Base-by-base conservation (phyloP, 2,888 invertebrate species). In the Pandemis corylana region DNA sequence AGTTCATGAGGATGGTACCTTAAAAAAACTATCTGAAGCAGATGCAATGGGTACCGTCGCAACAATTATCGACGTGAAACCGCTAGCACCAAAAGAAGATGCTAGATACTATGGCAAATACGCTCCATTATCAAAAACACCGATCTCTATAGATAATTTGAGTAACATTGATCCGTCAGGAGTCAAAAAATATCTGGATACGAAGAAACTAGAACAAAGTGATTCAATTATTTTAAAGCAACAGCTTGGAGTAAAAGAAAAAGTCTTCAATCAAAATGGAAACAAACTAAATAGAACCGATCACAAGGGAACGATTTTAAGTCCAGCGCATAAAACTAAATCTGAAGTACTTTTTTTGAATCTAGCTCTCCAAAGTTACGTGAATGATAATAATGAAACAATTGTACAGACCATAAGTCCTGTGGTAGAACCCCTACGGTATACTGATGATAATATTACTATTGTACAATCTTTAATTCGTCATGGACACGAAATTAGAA, bases 341-440 rank as follows among this genome's bases (percentile, higher is more conserved):
- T n/a, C 66, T 56, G 42, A 51, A 71, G 20, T 41, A 41, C 62
- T 71, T 42, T 59, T 68, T 72, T 42, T 90, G 15, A 83, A 90
- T 68, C 78, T 93, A 65, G 87, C 84, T 68, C 88, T 92, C 76
- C 87, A 88, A 72, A 86, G 82, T 20, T 88, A 85, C 61, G 1
- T 79, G 7, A 85, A 87, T 72, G 81, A 87, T 9, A 81, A 84
- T 67, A 86, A 88, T 63, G 81, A 87, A 78, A 84, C 79, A 76
- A 77, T 85, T 62, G 71, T 92, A 13, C 86, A 80, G 82, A 87
- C 88, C 67, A 80, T 89, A 66, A 83, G 88, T 53, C 71, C 82
- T 13, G 72, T 75, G 1, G 76, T 76, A 41, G 65, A 81, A 71
- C 76, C 80, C n/a, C 62, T 77, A 42, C 79, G 78, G 61, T 77